Percentiles rank a stretch among this genome's conserved stretches.
These are phyloP conservation scores for Drosophila macrothrix DNA, from an alignment of 2,888 invertebrate genomes.

Conservation along the genomic window DNA sequence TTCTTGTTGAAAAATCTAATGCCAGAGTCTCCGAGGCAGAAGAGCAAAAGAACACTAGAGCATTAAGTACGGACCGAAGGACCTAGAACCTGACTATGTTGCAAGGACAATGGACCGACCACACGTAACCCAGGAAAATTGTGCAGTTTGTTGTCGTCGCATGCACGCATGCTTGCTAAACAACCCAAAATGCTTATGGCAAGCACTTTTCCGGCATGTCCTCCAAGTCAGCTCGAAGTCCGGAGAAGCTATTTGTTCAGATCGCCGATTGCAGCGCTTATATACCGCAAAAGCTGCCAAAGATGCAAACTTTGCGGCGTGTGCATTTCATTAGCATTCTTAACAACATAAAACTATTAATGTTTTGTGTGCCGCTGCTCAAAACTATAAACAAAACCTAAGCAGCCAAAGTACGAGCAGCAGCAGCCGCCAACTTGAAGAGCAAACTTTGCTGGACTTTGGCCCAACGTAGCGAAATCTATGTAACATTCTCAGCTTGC, in stretches of 20 bases:
- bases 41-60: constrained; percentile 15
- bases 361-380: constrained; percentile 52
- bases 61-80: not conserved
- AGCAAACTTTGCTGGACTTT: constrained; percentile 60
- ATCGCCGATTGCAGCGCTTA: constrained; percentile 51
- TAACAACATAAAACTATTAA: constrained; percentile 74
- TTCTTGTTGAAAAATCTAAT: constrained; percentile 74
- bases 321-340: constrained; percentile 75
- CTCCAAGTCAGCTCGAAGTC: constrained; percentile 33
- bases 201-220: constrained; percentile 66
- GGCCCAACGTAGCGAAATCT: constrained; percentile 56
- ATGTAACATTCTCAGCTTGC: constrained; percentile 39
- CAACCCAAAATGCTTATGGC: constrained; percentile 65
- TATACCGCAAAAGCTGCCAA: constrained; percentile 48
- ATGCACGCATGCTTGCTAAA: constrained; percentile 70
- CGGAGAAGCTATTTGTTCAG: constrained; percentile 49
- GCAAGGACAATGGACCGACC: constrained; percentile 13
- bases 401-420: constrained; percentile 35
- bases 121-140: constrained; percentile 68
- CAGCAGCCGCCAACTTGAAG: constrained; percentile 42
- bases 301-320: constrained; percentile 29
- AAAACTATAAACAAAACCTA: constrained; percentile 66
- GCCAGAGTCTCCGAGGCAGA: constrained; percentile 43
- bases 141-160: constrained; percentile 72
- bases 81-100: constrained; percentile 6